Conservation (phyloP, 1,140 invertebrate genomes). For the Drosophila nasuta region DNA sequence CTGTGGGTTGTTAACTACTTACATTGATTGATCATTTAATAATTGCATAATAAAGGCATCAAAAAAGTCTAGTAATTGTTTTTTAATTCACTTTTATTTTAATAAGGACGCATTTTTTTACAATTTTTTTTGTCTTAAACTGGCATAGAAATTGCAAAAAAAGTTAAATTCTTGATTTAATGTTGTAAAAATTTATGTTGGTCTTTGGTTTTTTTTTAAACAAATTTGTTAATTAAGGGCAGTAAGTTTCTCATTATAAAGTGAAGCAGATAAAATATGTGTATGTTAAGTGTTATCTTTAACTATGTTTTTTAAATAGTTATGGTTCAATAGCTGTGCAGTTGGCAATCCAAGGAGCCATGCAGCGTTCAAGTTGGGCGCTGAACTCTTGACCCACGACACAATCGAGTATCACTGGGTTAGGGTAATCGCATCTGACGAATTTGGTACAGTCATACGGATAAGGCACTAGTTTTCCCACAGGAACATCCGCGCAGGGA, state of each 20-base stretch:
- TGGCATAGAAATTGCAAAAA: too few species aligned
- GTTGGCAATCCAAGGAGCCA: slow-evolving; percentile 61
- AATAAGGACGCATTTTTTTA: too few species aligned
- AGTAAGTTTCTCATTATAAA: too few species aligned
- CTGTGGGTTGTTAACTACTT: slow-evolving; percentile 21
- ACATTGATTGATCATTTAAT: neutral
- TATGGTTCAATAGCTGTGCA: slow-evolving; percentile 25
- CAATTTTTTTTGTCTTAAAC: too few species aligned
- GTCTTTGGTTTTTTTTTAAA: too few species aligned
- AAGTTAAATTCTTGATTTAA: too few species aligned
- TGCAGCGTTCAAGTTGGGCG: slow-evolving; percentile 56
- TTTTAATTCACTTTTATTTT: neutral
- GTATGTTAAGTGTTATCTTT: too few species aligned
- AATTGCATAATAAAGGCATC: neutral
- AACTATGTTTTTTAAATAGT: too few species aligned
- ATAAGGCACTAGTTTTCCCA: slow-evolving; percentile 63
- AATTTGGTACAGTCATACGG: slow-evolving; percentile 69
- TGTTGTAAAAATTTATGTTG: too few species aligned
- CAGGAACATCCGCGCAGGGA: slow-evolving; percentile 44
- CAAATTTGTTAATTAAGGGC: too few species aligned
- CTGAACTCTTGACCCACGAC: slow-evolving; percentile 62
- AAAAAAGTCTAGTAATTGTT: slow-evolving; percentile 32
- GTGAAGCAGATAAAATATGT: too few species aligned
- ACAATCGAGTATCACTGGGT: slow-evolving; percentile 49
- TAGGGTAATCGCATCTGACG: slow-evolving; percentile 42